Conservation (phyloP, 2,888 invertebrate species). For the Lasioglossum marginatum region DNA sequence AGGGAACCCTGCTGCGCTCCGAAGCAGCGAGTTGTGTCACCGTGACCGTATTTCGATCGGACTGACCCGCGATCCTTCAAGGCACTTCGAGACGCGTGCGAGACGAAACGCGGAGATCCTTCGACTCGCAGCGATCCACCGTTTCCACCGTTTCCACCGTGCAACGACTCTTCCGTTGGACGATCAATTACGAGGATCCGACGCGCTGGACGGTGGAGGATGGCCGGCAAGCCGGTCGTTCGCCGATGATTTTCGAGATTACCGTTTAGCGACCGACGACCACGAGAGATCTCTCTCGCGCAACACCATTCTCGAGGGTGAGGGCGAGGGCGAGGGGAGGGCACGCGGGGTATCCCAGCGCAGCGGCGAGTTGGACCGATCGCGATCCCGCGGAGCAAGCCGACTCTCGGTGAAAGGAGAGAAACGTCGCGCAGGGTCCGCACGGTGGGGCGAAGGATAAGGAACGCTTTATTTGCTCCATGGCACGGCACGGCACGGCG, state of each 20-base stretch:
- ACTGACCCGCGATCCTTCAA: conserved; percentile 46
- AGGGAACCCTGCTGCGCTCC: not conserved
- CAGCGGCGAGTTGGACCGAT: conserved; percentile 27
- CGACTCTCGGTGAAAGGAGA: conserved; percentile 70
- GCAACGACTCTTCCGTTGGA: not conserved
- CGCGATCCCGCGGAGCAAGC: conserved; percentile 44
- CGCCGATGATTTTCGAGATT: conserved; percentile 10
- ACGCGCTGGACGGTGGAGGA: conserved; percentile 5
- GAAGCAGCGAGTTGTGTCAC: conserved; percentile 23
- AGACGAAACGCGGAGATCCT: conserved; percentile 24
- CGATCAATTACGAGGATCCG: conserved; percentile 1
- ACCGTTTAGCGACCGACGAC: conserved; percentile 26
- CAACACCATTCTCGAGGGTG: not conserved
- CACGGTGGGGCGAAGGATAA: conserved; percentile 67
- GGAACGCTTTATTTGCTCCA: conserved; percentile 40
- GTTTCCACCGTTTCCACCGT: not conserved
- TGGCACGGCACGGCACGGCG: conserved; percentile 24
- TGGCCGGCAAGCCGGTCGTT: not conserved
- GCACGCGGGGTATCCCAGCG: not conserved
- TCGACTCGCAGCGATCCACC: conserved; percentile 6
- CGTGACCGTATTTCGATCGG: conserved; percentile 63
- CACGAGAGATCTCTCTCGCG: conserved; percentile 7
- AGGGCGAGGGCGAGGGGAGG: not conserved
- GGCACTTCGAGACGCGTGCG: conserved; percentile 8
- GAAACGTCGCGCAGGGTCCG: conserved; percentile 58